These are phyloP conservation scores for Cosmia trapezina DNA, from an alignment of 2,888 invertebrate species.

Conservation along the genomic window DNA sequence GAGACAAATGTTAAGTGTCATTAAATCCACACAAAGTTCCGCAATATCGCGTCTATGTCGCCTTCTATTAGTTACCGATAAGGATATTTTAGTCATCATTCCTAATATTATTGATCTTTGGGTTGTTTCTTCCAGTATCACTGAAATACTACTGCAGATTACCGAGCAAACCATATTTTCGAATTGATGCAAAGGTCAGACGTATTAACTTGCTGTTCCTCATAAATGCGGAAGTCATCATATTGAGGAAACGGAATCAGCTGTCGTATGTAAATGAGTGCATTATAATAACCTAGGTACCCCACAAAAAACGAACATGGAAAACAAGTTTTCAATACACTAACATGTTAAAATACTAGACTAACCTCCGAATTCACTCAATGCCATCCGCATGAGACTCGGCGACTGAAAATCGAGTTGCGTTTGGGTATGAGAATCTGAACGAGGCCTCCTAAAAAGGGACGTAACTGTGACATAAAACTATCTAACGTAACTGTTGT, in stretches of 20 bases:
- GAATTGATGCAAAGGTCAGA: conserved; percentile 35
- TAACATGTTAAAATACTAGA: conserved; percentile 1
- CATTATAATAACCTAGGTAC: conserved; percentile 24
- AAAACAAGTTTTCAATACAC: conserved; percentile 17
- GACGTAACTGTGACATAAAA: background rate
- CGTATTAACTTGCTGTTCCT: conserved; percentile 32
- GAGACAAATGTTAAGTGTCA: no score
- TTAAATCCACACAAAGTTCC: no score
- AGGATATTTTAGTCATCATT: no score
- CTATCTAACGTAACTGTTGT: background rate
- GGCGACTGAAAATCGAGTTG: background rate
- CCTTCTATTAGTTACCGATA: no score
- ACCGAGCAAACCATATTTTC: background rate
- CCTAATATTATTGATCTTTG: background rate
- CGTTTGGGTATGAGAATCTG: background rate
- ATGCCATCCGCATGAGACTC: background rate
- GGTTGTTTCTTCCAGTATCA: background rate
- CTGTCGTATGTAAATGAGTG: conserved; percentile 36
- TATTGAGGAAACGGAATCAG: conserved; percentile 41
- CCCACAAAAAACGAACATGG: conserved; percentile 24
- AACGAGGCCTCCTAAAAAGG: background rate
- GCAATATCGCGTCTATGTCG: no score
- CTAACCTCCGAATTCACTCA: conserved; percentile 1
- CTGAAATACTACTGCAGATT: background rate
- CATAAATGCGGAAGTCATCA: conserved; percentile 41